Percentiles rank a stretch among this genome's conserved stretches.
Conservation (phyloP, 2,797 vertebrate species). For the Squalus acanthias region DNA sequence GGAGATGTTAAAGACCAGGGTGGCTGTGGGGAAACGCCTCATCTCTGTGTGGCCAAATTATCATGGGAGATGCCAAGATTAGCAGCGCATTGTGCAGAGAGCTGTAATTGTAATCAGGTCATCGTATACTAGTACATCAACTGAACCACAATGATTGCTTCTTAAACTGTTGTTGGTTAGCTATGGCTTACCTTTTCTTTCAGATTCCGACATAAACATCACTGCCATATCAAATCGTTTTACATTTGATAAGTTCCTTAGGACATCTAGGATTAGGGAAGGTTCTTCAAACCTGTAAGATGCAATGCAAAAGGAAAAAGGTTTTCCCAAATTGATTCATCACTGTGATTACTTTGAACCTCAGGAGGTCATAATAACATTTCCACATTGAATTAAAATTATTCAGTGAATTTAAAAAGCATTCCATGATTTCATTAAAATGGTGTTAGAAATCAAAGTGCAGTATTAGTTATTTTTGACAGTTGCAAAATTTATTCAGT, state of each 20-base stretch:
- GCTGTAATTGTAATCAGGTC: background rate
- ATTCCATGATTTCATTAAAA: background rate
- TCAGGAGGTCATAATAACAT: background rate
- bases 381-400: background rate
- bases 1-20: background rate
- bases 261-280: constrained; percentile 65
- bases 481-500: background rate
- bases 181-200: constrained; percentile 75
- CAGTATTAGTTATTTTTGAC: background rate
- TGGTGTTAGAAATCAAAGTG: background rate
- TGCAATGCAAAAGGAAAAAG: background rate
- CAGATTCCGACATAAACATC: constrained; percentile 86
- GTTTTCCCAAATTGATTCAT: background rate
- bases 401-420: background rate
- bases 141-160: background rate
- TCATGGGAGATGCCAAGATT: background rate
- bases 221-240: constrained; percentile 88
- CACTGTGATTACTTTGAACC: background rate
- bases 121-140: background rate
- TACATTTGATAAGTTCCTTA: constrained; percentile 72
- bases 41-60: background rate
- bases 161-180: background rate
- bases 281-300: constrained; percentile 71
- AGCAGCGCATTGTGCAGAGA: background rate
- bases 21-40: background rate